A percentile compares a stretch with the other conserved stretches of the same genome.
These are phyloP conservation scores for Pogonophryne albipinna DNA, from an alignment of 2,797 vertebrate genomes.

Conservation along the genomic window DNA sequence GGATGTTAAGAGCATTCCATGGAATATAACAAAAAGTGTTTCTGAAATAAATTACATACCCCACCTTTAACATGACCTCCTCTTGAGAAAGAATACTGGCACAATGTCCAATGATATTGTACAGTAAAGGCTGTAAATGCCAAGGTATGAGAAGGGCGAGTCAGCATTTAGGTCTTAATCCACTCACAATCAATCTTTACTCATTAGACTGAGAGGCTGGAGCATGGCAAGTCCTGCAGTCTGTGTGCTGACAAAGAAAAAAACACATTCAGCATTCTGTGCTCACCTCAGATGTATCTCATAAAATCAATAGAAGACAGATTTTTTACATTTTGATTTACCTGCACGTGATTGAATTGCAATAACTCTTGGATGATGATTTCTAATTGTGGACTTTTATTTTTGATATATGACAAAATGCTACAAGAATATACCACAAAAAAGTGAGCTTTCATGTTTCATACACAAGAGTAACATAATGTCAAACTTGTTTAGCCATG, in stretches of 20 bases:
- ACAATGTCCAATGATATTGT: background rate
- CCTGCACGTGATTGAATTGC: background rate
- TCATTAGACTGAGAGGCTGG: constrained; percentile 7
- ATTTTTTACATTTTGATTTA: no score
- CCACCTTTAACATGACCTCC: background rate
- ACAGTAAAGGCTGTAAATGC: no score
- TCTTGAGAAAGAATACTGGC: background rate
- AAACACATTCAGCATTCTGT: constrained; percentile 28
- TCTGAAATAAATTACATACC: no score
- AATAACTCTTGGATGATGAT: background rate
- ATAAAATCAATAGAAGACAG: background rate
- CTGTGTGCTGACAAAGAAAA: constrained; percentile 25
- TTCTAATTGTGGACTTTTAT: background rate
- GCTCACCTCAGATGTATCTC: background rate
- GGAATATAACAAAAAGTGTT: no score
- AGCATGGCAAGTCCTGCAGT: background rate
- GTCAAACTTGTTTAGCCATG: background rate
- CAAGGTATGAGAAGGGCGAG: background rate
- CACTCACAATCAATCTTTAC: constrained; percentile 1
- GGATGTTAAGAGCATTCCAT: no score
- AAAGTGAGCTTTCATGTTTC: background rate
- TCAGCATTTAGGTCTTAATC: constrained; percentile 13
- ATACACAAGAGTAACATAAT: background rate
- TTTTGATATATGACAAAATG: background rate
- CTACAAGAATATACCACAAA: background rate